Percentiles rank a stretch among this genome's conserved stretches.
These are phyloP conservation scores for Smittia sp. DNA, from an alignment of 2,888 invertebrate species.

Conservation along the genomic window DNA sequence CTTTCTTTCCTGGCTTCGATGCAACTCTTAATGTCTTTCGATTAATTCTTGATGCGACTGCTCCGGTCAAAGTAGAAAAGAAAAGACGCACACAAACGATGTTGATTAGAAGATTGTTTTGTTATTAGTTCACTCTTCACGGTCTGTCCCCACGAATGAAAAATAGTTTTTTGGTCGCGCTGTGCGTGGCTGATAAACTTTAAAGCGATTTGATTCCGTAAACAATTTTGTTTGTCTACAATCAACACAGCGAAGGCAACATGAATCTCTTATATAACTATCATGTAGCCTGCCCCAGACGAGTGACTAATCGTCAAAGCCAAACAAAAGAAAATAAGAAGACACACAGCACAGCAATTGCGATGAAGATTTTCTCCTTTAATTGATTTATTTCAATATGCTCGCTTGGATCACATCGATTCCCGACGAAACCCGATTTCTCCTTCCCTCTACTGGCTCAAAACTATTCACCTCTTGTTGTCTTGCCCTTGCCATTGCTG, in stretches of 20 bases:
- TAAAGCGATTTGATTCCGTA: background rate
- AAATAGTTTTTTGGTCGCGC: background rate
- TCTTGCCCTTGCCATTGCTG: slow-evolving; percentile 6
- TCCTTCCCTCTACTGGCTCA: background rate
- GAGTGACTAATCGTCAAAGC: slow-evolving; percentile 20
- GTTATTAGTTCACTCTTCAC: background rate
- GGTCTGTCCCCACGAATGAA: background rate
- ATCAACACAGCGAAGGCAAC: background rate
- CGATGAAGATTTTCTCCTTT: background rate
- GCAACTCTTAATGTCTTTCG: slow-evolving; percentile 67
- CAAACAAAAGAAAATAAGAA: slow-evolving; percentile 14
- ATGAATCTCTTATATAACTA: slow-evolving; percentile 17
- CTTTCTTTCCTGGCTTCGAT: slow-evolving; percentile 54
- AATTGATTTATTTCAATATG: slow-evolving; percentile 22
- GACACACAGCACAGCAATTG: background rate
- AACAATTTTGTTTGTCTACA: background rate
- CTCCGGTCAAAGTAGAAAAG: slow-evolving; percentile 50
- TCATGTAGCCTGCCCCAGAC: slow-evolving; percentile 12
- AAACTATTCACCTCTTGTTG: background rate
- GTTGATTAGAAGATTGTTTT: slow-evolving; percentile 22
- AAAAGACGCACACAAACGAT: background rate
- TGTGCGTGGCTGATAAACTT: background rate
- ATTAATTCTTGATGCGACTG: slow-evolving; percentile 65
- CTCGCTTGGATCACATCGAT: background rate
- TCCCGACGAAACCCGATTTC: background rate